Conservation (phyloP, 2,888 invertebrate species). For the Diaprepes abbreviatus region DNA sequence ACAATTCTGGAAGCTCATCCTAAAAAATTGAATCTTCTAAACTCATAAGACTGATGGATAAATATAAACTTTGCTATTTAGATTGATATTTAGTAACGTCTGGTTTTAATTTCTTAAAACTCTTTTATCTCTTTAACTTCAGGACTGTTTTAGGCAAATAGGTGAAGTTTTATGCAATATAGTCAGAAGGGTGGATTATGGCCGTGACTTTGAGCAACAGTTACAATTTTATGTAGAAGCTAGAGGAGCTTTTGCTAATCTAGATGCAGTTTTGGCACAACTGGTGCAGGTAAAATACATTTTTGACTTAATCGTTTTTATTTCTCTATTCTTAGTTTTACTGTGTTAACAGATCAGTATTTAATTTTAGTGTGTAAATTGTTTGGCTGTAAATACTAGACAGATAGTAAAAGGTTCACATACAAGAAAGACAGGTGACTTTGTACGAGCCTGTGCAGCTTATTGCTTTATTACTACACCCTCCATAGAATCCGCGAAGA, state of each 20-base stretch:
- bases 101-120: no score
- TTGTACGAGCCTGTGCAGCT: constrained; percentile 94
- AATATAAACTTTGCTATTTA: no score
- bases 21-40: no score
- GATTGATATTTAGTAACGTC: no score
- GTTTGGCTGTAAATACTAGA: constrained; percentile 78
- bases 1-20: no score
- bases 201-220: constrained; percentile 90
- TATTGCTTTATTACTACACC: constrained; percentile 97
- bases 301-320: background rate
- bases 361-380: constrained; percentile 73
- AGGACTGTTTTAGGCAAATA: constrained; percentile 77
- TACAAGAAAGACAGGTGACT: constrained; percentile 84
- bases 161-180: constrained; percentile 86
- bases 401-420: constrained; percentile 81
- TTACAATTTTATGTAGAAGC: constrained; percentile 95
- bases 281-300: constrained; percentile 81
- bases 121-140: no score
- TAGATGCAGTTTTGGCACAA: constrained; percentile 88
- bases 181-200: constrained; percentile 85
- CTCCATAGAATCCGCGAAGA: constrained; percentile 86
- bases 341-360: background rate
- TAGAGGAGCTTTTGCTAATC: constrained; percentile 89
- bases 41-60: no score
- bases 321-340: no score